phyloP scores from a whole-genome alignment of 2,888 invertebrate genomes.

The Galerucella calmariensis region DNA sequence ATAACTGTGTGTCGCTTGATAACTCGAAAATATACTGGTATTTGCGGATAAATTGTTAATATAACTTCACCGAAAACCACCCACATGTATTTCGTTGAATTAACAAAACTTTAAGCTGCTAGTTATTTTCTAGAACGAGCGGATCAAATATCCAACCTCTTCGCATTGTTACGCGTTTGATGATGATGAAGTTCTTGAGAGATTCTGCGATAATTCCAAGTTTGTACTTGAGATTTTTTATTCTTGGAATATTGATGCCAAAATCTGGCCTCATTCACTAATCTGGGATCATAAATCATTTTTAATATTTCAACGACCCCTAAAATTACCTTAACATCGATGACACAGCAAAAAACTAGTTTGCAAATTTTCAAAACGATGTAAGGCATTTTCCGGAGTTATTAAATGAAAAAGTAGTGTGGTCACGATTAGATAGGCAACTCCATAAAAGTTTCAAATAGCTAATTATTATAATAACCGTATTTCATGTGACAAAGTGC shows the following conservation, averaged over 20 bases:
- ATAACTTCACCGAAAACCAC: not conserved
- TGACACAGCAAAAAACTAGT: slow-evolving; percentile 1
- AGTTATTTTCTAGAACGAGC: not conserved
- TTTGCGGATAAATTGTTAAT: not conserved
- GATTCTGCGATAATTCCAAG: not conserved
- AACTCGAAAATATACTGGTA: not conserved
- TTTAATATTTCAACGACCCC: not conserved
- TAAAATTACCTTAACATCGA: not conserved
- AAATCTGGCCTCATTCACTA: not conserved
- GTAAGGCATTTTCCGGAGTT: not conserved
- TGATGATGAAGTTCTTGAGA: not conserved
- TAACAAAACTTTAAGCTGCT: not conserved
- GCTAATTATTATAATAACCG: no score
- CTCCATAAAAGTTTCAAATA: no score
- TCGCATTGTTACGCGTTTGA: not conserved
- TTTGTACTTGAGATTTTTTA: not conserved
- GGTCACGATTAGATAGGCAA: no score
- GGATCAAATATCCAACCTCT: not conserved
- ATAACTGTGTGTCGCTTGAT: no score
- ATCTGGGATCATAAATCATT: slow-evolving; percentile 2
- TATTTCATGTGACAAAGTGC: no score
- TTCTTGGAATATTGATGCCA: not conserved
- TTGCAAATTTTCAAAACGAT: not conserved
- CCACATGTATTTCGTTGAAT: not conserved
- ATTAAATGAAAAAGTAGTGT: no score